Conservation (phyloP, 2,888 invertebrate genomes). For the Carpatolechia fugitivella region DNA sequence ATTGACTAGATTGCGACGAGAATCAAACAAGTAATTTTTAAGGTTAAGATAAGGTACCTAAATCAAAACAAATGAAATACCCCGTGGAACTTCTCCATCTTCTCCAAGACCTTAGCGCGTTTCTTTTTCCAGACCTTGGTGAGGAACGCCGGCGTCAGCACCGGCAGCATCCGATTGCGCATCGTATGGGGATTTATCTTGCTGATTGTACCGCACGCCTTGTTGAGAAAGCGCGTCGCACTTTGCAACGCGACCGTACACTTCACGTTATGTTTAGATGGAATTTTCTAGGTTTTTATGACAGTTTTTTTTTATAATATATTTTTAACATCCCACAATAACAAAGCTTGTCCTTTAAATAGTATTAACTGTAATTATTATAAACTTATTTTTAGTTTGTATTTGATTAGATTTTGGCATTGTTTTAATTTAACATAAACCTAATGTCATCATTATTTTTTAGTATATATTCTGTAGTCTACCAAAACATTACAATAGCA, state of each 20-base stretch:
- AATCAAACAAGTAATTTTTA: no score
- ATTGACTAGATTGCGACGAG: no score
- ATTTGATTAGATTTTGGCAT: no score
- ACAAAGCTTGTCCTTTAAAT: no score
- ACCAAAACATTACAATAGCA: no score
- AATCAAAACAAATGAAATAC: conserved; percentile 33
- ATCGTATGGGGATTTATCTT: conserved; percentile 76
- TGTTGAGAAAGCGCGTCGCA: background rate
- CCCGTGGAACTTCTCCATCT: conserved; percentile 66
- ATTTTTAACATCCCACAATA: background rate
- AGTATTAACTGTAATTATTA: no score
- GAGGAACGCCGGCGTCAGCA: conserved; percentile 67
- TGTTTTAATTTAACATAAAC: no score
- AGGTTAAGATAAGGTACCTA: no score
- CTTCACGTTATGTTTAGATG: background rate
- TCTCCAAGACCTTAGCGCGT: conserved; percentile 65
- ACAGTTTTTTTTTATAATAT: background rate
- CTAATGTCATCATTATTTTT: no score
- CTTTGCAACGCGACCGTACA: background rate
- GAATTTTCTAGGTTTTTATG: background rate
- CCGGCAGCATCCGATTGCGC: conserved; percentile 69
- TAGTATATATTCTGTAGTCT: no score
- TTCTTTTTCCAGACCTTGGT: conserved; percentile 64
- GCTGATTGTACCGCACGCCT: conserved; percentile 28
- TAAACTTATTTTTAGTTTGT: no score